phyloP scores from a whole-genome alignment of 2,797 vertebrate genomes.

The Spheniscus humboldti region DNA sequence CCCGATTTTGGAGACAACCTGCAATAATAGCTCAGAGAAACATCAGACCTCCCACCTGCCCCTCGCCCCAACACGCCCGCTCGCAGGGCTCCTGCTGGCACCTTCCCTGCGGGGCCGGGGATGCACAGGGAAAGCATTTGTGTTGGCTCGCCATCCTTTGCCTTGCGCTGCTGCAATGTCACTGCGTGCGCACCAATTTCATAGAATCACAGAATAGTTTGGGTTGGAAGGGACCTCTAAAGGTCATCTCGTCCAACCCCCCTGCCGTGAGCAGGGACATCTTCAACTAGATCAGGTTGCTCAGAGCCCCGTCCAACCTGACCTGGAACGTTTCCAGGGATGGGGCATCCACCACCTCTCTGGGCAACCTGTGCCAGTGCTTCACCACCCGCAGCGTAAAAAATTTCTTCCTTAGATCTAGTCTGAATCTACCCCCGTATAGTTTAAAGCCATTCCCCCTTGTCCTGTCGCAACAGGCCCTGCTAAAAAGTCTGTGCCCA shows the following conservation, averaged over 20 bases:
- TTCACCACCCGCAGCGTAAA: neutral
- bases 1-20: neutral
- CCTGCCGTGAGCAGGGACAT: neutral
- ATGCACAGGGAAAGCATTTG: rapidly evolving
- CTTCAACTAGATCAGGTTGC: neutral
- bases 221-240: neutral
- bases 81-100: neutral
- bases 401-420: neutral
- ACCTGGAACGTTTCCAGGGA: neutral
- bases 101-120: neutral
- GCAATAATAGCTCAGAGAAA: neutral
- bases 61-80: neutral
- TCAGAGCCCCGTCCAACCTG: neutral
- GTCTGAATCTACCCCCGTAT: neutral
- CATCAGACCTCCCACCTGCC: neutral
- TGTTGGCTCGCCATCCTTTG: neutral
- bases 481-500: neutral
- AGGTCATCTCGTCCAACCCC: neutral
- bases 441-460: neutral
- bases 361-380: neutral
- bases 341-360: neutral
- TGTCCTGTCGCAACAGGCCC: neutral
- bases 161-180: neutral
- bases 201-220: neutral
- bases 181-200: too few species aligned